Evolutionary conservation across 2,797 vertebrate species (phyloP).

Genomic region (Harpagifer antarcticus): DNA sequence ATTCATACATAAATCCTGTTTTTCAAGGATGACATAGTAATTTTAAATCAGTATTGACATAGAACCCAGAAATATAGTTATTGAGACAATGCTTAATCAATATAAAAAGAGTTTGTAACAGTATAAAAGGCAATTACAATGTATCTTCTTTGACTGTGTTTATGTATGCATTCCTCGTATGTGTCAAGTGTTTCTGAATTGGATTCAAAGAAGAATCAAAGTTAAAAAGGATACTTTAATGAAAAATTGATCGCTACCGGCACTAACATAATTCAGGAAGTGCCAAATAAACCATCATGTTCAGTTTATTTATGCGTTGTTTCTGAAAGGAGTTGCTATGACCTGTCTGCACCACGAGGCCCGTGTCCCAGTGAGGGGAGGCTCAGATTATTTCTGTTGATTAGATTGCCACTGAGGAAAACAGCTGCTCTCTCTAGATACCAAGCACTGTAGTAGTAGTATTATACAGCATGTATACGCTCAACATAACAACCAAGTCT

Average conservation of each 20-base stretch:
- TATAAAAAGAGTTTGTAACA: too few species aligned
- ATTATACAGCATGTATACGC: conserved; percentile 13
- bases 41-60: background rate
- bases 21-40: background rate
- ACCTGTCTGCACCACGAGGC: conserved; percentile 33
- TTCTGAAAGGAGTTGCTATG: conserved; percentile 36
- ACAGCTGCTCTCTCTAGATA: conserved; percentile 73
- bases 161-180: too few species aligned
- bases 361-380: background rate
- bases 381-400: conserved; percentile 69
- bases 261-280: background rate
- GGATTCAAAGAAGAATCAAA: background rate
- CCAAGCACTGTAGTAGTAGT: conserved; percentile 20
- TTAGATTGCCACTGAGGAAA: conserved; percentile 67
- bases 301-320: background rate
- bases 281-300: background rate
- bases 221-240: background rate
- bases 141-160: too few species aligned
- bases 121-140: too few species aligned
- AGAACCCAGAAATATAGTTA: background rate
- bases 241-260: background rate
- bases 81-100: background rate
- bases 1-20: background rate
- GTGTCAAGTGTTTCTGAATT: background rate
- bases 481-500: conserved; percentile 43